Percentiles rank a stretch among this genome's conserved stretches.
These are phyloP conservation scores for Erebia epiphron DNA, from an alignment of 2,888 invertebrate genomes.

Conservation along the genomic window DNA sequence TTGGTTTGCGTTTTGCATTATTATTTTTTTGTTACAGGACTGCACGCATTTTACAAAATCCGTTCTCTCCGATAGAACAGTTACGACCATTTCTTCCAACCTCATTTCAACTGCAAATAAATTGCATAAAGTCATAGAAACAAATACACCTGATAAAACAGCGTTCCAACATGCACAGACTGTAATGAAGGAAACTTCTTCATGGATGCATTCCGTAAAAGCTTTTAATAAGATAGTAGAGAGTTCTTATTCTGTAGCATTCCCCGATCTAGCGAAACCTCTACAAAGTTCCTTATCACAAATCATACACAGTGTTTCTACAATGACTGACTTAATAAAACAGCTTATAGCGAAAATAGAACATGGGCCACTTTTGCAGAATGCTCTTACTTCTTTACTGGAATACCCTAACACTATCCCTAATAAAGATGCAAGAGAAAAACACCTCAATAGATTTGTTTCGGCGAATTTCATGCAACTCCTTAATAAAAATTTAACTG, in stretches of 20 bases:
- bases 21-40: constrained; percentile 57
- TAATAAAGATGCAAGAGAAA: constrained; percentile 46
- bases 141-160: constrained; percentile 44
- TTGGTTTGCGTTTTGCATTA: neutral
- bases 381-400: constrained; percentile 72
- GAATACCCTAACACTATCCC: constrained; percentile 74
- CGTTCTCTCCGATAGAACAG: constrained; percentile 60
- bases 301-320: constrained; percentile 85
- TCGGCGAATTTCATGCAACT: constrained; percentile 62
- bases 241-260: constrained; percentile 83
- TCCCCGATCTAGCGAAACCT: constrained; percentile 90
- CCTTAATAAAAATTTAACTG: constrained; percentile 54
- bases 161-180: constrained; percentile 52
- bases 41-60: constrained; percentile 76
- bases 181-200: constrained; percentile 68
- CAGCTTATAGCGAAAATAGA: constrained; percentile 69
- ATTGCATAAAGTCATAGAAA: constrained; percentile 49
- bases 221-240: constrained; percentile 83
- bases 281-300: constrained; percentile 86
- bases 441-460: constrained; percentile 75
- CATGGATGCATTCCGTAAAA: constrained; percentile 80
- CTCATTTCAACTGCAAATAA: constrained; percentile 51
- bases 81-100: constrained; percentile 53
- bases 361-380: constrained; percentile 53
- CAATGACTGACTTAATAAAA: constrained; percentile 78